Evolutionary conservation across 2,888 invertebrate genomes (phyloP).

Genomic region (Ptychoptera albimana): DNA sequence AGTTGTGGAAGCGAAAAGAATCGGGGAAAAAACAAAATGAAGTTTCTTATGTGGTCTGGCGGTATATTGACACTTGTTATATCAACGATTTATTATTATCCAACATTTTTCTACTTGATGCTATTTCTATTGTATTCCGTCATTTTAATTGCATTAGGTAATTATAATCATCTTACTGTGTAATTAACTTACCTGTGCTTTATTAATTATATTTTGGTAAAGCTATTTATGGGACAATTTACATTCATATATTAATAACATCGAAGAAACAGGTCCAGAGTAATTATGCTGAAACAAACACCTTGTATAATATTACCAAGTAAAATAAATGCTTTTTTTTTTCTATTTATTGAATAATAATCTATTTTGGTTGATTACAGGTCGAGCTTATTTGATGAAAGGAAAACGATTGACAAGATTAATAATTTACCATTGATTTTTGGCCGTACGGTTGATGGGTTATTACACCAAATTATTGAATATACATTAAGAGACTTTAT

Average conservation of each 20-base stretch:
- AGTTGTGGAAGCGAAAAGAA: too few relatives aligned
- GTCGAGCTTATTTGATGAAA: slow-evolving; percentile 27
- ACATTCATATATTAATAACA: slow-evolving; percentile 26
- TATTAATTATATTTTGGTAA: slow-evolving; percentile 9
- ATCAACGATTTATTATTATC: slow-evolving; percentile 29
- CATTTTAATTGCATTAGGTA: slow-evolving; percentile 25
- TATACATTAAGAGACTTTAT: slow-evolving; percentile 66
- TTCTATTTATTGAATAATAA: neutral
- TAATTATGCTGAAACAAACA: neutral
- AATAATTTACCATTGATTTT: slow-evolving; percentile 60
- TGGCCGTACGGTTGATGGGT: slow-evolving; percentile 68
- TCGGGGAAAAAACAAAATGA: slow-evolving; percentile 12
- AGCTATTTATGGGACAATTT: slow-evolving; percentile 28
- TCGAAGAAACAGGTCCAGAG: slow-evolving; percentile 23
- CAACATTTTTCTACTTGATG: slow-evolving; percentile 27
- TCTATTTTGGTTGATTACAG: slow-evolving; percentile 12
- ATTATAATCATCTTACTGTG: slow-evolving; percentile 4
- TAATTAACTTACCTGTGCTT: slow-evolving; percentile 1
- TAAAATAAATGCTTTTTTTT: neutral
- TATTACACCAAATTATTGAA: slow-evolving; percentile 68
- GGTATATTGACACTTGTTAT: slow-evolving; percentile 18
- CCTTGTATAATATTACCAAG: neutral
- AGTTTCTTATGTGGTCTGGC: slow-evolving; percentile 10
- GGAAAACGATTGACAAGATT: slow-evolving; percentile 28
- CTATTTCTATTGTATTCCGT: slow-evolving; percentile 26